Percentiles rank a stretch among this genome's conserved stretches.
These are phyloP conservation scores for Xiphophorus birchmanni DNA, from an alignment of 2,797 vertebrate genomes.

Conservation along the genomic window DNA sequence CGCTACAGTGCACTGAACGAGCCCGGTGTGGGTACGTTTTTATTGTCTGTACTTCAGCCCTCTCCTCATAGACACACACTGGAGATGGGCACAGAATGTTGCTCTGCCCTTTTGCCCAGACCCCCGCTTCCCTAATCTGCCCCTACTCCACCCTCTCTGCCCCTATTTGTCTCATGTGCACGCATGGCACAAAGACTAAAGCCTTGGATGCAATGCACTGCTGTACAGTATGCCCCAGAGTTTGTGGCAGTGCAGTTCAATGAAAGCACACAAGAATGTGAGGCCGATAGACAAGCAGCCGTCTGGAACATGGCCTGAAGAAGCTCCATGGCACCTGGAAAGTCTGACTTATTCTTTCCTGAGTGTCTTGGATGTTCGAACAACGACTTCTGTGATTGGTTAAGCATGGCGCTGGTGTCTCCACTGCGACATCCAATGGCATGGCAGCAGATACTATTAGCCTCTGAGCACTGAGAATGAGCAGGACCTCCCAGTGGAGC, in stretches of 20 bases:
- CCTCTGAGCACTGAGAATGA: conserved; percentile 70
- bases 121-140: conserved; percentile 56
- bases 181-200: conserved; percentile 80
- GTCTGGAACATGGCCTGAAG: conserved; percentile 30
- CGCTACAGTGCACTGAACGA: conserved; percentile 92
- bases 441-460: conserved; percentile 72
- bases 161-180: conserved; percentile 59
- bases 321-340: conserved; percentile 59
- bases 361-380: conserved; percentile 68
- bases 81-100: conserved; percentile 75
- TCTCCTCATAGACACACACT: conserved; percentile 46
- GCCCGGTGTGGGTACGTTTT: conserved; percentile 85
- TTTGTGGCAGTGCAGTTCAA: conserved; percentile 61
- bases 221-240: conserved; percentile 57
- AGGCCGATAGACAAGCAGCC: conserved; percentile 30
- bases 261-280: conserved; percentile 52
- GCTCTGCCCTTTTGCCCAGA: conserved; percentile 67
- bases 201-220: conserved; percentile 79
- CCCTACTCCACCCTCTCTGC: conserved; percentile 52
- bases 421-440: conserved; percentile 80
- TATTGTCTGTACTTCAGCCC: conserved; percentile 42
- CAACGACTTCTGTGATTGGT: conserved; percentile 67
- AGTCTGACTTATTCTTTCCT: conserved; percentile 35
- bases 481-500: conserved; percentile 80
- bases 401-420: conserved; percentile 80